A percentile compares a stretch with the other conserved stretches of the same genome.
These are phyloP conservation scores for Megaleporinus macrocephalus DNA, from an alignment of 2,113 vertebrate genomes.

Conservation along the genomic window DNA sequence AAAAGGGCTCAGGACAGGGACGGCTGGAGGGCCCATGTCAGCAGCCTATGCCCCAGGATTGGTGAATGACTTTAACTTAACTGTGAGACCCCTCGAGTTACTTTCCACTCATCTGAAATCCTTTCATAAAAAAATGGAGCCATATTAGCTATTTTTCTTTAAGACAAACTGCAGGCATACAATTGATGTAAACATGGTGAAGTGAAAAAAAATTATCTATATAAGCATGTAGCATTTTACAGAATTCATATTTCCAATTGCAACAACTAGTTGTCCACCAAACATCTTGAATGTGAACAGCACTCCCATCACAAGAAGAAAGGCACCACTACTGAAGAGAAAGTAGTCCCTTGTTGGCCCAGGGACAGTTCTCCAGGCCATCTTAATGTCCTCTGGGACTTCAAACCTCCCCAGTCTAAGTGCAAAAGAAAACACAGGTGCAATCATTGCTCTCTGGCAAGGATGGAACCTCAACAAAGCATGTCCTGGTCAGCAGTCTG, in stretches of 20 bases:
- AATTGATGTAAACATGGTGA: too few relatives aligned
- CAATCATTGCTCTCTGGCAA: slow-evolving; percentile 3
- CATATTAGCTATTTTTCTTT: too few relatives aligned
- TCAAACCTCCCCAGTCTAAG: not conserved
- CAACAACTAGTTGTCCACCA: not conserved
- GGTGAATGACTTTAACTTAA: too few relatives aligned
- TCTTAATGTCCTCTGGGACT: not conserved
- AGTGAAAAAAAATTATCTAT: too few relatives aligned
- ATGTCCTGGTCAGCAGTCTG: slow-evolving; percentile 17
- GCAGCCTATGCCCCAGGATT: too few relatives aligned
- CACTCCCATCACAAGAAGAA: not conserved
- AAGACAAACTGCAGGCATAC: not conserved
- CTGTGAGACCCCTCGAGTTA: too few relatives aligned
- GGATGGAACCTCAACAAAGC: slow-evolving; percentile 20
- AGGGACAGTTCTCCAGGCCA: not conserved
- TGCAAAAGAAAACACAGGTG: slow-evolving; percentile 49
- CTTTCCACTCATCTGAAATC: too few relatives aligned
- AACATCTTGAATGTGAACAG: not conserved
- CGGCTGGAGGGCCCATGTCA: too few relatives aligned
- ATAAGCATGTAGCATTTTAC: not conserved
- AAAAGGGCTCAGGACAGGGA: too few relatives aligned
- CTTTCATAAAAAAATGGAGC: too few relatives aligned
- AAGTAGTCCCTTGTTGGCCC: not conserved
- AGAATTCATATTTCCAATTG: not conserved
- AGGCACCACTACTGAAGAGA: not conserved